Base-by-base conservation (phyloP, 2,113 vertebrate genomes). In the Mungos mungo region DNA sequence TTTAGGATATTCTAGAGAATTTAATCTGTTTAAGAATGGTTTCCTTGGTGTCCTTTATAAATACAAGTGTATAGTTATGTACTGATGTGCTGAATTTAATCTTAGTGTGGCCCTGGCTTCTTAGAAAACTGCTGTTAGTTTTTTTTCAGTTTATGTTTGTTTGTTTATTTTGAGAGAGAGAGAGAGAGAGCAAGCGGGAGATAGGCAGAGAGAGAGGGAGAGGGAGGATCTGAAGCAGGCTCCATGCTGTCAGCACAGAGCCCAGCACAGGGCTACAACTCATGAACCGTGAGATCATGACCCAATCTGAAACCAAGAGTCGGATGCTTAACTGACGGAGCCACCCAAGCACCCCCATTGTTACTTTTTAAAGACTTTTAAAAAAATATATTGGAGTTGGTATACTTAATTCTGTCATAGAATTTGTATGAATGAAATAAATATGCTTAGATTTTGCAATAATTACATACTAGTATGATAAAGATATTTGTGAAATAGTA, bases 371-470 rank as follows among this genome's bases (percentile, higher is more conserved):
- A 91, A 74, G 94, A 23, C 4, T 50, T 79, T 52, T 60, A 13
- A 50, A 50, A 50, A 50, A 4, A 89, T 45, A 65, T 81, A 47
- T 69, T 77, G 38, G 19, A 81, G 14, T 87, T 66, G n/a, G 54
- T 66, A 31, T 87, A 81, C 13, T 81, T 96, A 68, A 87, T 86
- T 94, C 38, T 87, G 45, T 19, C 31, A 31, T 94, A 87, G n/a
- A 90, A 18, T 69, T 79, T 63, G 2, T 65, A 14, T 12, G 3
- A 71, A 33, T 74, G 25, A 66, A 86, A 35, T 90, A 13, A 85
- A 29, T 80, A 90, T 47, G 25, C 29, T 93, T 31, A 83, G 13
- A 86, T 96, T 94, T 90, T 80, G 5, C 7, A 80, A 35, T 93
- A 80, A 79, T 79, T 54, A 63, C 33, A 41, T 68, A 66, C 23